Percentiles rank a stretch among this genome's conserved stretches.
Conservation (phyloP, 2,888 invertebrate species). For the Melinaea menophilus region DNA sequence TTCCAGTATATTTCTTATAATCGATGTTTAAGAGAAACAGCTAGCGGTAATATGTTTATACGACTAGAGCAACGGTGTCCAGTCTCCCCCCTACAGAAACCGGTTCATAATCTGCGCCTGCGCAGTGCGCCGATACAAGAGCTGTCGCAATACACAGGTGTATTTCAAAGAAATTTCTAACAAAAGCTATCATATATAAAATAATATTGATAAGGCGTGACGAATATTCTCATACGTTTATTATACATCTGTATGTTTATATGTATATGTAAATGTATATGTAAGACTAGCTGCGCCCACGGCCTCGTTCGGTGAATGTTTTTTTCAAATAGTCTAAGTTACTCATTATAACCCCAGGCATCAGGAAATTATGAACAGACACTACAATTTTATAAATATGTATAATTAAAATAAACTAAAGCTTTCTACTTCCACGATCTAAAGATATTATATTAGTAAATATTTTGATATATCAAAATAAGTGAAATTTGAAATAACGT, state of each 20-base stretch:
- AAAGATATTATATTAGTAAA: not conserved
- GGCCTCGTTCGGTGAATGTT: too few species aligned
- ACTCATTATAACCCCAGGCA: too few species aligned
- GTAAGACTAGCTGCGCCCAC: too few species aligned
- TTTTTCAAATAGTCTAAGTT: too few species aligned
- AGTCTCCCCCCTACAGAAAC: conserved; percentile 41
- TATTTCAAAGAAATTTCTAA: conserved; percentile 60
- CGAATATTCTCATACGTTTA: not conserved
- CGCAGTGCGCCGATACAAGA: conserved; percentile 38
- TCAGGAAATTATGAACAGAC: too few species aligned
- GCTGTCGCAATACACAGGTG: conserved; percentile 69
- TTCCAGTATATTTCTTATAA: conserved; percentile 26
- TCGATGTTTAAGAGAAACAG: conserved; percentile 34
- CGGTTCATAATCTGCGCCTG: conserved; percentile 56
- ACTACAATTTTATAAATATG: too few species aligned
- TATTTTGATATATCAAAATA: conserved; percentile 9
- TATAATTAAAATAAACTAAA: too few species aligned
- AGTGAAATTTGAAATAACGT: conserved; percentile 21
- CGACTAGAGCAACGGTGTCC: conserved; percentile 65
- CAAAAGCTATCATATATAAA: not conserved
- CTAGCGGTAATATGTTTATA: conserved; percentile 54
- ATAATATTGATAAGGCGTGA: not conserved
- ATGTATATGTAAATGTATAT: too few species aligned
- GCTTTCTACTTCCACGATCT: too few species aligned
- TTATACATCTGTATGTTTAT: not conserved